phyloP scores from a whole-genome alignment of 2,113 vertebrate genomes.

The Axis porcinus region DNA sequence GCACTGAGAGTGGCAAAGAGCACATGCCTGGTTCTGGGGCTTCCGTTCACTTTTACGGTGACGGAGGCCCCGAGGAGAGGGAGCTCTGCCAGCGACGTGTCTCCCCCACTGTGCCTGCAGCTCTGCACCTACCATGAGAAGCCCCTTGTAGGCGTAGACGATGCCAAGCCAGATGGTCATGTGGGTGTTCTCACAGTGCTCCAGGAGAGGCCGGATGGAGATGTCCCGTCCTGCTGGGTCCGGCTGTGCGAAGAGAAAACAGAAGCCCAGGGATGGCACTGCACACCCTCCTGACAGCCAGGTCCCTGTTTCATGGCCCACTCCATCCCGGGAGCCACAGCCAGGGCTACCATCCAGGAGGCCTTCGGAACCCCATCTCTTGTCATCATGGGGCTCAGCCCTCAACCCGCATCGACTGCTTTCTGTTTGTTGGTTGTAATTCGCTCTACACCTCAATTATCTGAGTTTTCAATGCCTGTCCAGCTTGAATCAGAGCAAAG shows the following conservation, averaged over 20 bases:
- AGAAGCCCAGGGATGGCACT: not conserved
- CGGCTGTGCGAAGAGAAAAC: conserved; percentile 83
- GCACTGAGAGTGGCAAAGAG: not conserved
- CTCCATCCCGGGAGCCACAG: not conserved
- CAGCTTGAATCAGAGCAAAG: not conserved
- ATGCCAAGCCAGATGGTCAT: conserved; percentile 99
- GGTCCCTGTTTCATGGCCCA: not conserved
- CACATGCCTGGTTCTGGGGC: not conserved
- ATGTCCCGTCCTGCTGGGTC: conserved; percentile 97
- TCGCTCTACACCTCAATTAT: not conserved
- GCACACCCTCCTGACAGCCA: not conserved
- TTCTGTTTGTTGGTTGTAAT: not conserved
- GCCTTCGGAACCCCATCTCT: not conserved
- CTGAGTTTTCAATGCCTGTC: not conserved
- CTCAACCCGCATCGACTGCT: not conserved
- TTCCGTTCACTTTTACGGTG: not conserved
- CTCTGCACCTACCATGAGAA: conserved; percentile 93
- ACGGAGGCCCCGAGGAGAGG: not conserved
- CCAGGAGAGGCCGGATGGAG: conserved; percentile 96
- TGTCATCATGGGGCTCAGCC: not conserved
- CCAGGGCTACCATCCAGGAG: not conserved
- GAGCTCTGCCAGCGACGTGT: not conserved
- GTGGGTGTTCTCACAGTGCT: conserved; percentile 99
- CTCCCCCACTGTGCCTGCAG: not conserved
- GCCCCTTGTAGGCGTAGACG: conserved; percentile 98